These are phyloP conservation scores for Drosophila koepferae DNA, from an alignment of 2,888 invertebrate species.

Conservation along the genomic window DNA sequence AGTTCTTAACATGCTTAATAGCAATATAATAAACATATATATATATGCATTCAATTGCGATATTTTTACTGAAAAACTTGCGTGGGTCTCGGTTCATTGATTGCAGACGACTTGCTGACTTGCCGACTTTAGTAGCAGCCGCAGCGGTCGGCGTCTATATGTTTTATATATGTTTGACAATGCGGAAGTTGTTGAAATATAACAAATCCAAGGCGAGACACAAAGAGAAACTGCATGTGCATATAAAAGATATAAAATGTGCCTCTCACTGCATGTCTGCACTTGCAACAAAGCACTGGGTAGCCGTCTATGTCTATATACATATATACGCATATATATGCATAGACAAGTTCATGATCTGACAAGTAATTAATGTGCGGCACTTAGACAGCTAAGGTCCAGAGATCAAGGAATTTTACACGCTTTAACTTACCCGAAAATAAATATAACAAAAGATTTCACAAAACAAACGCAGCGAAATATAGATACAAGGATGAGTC, in stretches of 20 bases:
- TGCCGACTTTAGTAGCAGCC: slow-evolving; percentile 31
- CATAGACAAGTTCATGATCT: slow-evolving; percentile 46
- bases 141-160: slow-evolving; percentile 36
- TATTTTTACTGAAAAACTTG: slow-evolving; percentile 43
- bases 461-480: slow-evolving; percentile 51
- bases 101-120: slow-evolving; percentile 57
- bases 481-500: slow-evolving; percentile 4
- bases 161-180: slow-evolving; percentile 70
- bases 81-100: slow-evolving; percentile 63
- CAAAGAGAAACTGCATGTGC: slow-evolving; percentile 67
- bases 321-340: slow-evolving; percentile 6
- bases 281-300: slow-evolving; percentile 69
- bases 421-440: slow-evolving; percentile 55
- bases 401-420: slow-evolving; percentile 12
- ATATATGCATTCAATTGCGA: slow-evolving; percentile 16
- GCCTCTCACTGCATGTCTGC: slow-evolving; percentile 41
- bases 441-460: slow-evolving; percentile 51
- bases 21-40: slow-evolving; percentile 11
- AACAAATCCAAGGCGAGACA: slow-evolving; percentile 75
- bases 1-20: slow-evolving; percentile 6
- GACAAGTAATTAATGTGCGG: slow-evolving; percentile 64
- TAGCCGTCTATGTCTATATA: slow-evolving; percentile 48
- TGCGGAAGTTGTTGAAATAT: slow-evolving; percentile 76
- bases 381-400: slow-evolving; percentile 60
- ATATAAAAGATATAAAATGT: slow-evolving; percentile 49